phyloP scores from a whole-genome alignment of 92 coral and sea anemone species.

The Anthopleura xanthogrammica region DNA sequence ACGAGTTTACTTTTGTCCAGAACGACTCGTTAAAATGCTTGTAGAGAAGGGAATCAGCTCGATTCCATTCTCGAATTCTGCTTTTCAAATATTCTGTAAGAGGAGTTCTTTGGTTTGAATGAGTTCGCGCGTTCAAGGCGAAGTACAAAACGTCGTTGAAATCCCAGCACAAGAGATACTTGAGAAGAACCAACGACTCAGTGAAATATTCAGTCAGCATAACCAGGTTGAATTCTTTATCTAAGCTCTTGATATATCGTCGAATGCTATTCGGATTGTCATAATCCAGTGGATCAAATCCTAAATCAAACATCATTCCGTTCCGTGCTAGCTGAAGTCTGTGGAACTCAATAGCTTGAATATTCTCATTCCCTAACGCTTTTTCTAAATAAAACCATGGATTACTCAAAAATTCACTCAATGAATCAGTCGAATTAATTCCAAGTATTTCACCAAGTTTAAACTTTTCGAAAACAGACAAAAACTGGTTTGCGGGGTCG shows the following conservation, averaged over 20 bases:
- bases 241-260: conserved; percentile 28
- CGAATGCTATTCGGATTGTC: conserved; percentile 19
- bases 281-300: conserved; percentile 19
- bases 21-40: conserved; percentile 78
- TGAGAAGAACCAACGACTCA: conserved; percentile 46
- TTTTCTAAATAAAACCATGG: conserved; percentile 53
- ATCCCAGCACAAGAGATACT: conserved; percentile 50
- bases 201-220: conserved; percentile 50
- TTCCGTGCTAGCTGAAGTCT: conserved; percentile 46
- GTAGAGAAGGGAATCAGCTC: conserved; percentile 20
- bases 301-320: conserved; percentile 59
- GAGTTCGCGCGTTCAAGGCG: conserved; percentile 24
- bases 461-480: conserved; percentile 39
- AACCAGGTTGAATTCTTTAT: conserved; percentile 42
- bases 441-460: conserved; percentile 33
- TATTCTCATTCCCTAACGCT: conserved; percentile 22
- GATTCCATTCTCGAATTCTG: conserved; percentile 71
- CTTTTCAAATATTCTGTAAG: not conserved
- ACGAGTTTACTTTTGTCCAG: conserved; percentile 71
- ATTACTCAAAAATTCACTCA: conserved; percentile 28
- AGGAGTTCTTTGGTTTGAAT: not conserved
- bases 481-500: conserved; percentile 62
- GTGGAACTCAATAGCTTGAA: conserved; percentile 45
- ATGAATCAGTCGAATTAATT: conserved; percentile 22
- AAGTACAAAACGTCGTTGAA: conserved; percentile 43